Percentiles rank a stretch among this genome's conserved stretches.
phyloP scores from a whole-genome alignment of 2,797 vertebrate species.

The Notolabrus celidotus region DNA sequence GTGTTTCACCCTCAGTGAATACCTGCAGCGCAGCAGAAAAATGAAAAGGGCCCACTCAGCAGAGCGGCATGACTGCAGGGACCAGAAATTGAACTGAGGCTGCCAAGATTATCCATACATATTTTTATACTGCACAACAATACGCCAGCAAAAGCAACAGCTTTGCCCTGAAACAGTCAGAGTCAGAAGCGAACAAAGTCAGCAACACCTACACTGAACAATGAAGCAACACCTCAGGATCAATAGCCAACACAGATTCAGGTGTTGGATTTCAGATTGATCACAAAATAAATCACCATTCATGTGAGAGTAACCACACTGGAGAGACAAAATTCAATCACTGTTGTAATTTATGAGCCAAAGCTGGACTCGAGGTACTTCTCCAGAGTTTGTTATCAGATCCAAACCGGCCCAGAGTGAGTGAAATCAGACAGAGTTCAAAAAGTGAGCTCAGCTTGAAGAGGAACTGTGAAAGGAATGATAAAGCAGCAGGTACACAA shows the following conservation, averaged over 20 bases:
- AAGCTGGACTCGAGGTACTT: constrained; percentile 2
- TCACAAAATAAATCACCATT: not conserved
- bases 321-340: not conserved
- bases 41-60: constrained; percentile 72
- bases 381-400: not conserved
- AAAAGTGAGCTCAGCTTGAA: not conserved
- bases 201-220: constrained; percentile 50
- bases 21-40: constrained; percentile 70
- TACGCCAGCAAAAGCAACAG: constrained; percentile 46
- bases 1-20: constrained; percentile 68
- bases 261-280: constrained; percentile 6
- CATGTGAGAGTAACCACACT: not conserved
- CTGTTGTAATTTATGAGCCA: not conserved
- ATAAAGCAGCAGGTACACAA: not conserved
- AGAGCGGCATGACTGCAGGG: constrained; percentile 63
- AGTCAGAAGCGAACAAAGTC: constrained; percentile 52
- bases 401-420: not conserved
- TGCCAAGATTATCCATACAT: constrained; percentile 68
- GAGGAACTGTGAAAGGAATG: constrained; percentile 9
- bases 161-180: constrained; percentile 65
- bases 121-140: constrained; percentile 71
- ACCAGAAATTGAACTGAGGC: constrained; percentile 53
- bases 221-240: constrained; percentile 29
- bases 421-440: constrained; percentile 1
- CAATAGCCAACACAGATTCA: constrained; percentile 18